Percentiles rank a stretch among this genome's conserved stretches.
Conservation (phyloP, 2,888 invertebrate genomes). For the Eupithecia insigniata region DNA sequence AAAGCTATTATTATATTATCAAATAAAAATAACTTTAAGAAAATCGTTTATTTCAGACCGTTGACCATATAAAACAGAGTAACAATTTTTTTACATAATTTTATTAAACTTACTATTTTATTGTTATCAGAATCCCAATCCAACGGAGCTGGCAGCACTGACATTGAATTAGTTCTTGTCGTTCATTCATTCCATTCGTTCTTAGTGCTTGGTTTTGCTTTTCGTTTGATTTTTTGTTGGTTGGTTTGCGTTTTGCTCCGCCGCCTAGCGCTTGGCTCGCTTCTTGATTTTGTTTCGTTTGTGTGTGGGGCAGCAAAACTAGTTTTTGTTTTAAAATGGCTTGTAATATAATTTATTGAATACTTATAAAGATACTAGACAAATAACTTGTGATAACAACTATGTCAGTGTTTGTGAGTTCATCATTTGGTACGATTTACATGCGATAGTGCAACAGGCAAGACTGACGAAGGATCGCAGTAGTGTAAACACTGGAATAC, state of each 20-base stretch:
- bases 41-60: too few relatives aligned
- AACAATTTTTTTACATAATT: too few relatives aligned
- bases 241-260: slow-evolving; percentile 50
- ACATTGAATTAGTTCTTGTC: slow-evolving; percentile 33
- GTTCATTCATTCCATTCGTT: slow-evolving; percentile 21
- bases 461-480: slow-evolving; percentile 63
- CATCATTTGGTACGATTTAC: slow-evolving; percentile 53
- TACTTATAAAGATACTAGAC: slow-evolving; percentile 27
- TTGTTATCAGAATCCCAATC: too few relatives aligned
- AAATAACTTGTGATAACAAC: slow-evolving; percentile 50
- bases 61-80: too few relatives aligned
- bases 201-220: slow-evolving; percentile 37
- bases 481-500: slow-evolving; percentile 75
- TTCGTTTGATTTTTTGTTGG: slow-evolving; percentile 35
- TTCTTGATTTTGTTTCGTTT: slow-evolving; percentile 47
- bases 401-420: slow-evolving; percentile 62
- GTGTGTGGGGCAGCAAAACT: slow-evolving; percentile 48
- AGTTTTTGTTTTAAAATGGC: slow-evolving; percentile 47
- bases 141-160: background rate
- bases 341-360: slow-evolving; percentile 42
- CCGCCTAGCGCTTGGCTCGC: slow-evolving; percentile 55
- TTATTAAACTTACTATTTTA: too few relatives aligned
- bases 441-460: slow-evolving; percentile 79
- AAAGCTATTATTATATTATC: too few relatives aligned
- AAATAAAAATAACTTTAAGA: too few relatives aligned